These are phyloP conservation scores for Drosophila pectinifera DNA, from an alignment of 1,140 invertebrate species.

Conservation along the genomic window DNA sequence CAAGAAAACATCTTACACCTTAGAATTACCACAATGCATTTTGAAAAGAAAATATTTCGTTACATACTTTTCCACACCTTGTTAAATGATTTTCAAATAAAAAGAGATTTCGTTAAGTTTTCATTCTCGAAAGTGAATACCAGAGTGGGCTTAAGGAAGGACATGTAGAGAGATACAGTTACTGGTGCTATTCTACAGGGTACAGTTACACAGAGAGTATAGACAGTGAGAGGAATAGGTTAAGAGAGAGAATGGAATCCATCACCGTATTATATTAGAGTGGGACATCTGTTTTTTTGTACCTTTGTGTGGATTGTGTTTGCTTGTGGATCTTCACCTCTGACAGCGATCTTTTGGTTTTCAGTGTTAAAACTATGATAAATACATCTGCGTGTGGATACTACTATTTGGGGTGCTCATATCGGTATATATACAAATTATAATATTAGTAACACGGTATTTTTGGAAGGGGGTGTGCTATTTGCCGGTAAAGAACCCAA, in stretches of 20 bases:
- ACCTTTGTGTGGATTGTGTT: no score
- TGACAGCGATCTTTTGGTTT: not conserved
- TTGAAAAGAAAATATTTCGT: not conserved
- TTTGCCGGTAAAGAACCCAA: no score
- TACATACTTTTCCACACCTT: not conserved
- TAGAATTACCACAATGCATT: not conserved
- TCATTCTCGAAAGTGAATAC: not conserved
- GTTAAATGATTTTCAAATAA: not conserved
- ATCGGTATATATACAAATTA: conserved; percentile 2
- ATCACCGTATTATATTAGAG: no score
- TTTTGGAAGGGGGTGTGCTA: no score
- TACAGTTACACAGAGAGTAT: no score
- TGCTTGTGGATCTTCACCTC: no score
- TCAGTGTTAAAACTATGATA: not conserved
- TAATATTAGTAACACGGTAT: not conserved
- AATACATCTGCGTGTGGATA: not conserved
- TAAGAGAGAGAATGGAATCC: no score
- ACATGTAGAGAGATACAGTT: no score
- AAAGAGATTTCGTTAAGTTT: not conserved
- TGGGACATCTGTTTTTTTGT: no score
- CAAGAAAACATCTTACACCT: not conserved
- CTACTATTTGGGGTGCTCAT: no score
- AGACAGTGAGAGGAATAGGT: no score
- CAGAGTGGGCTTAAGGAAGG: not conserved
- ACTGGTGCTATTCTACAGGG: no score